Percentiles rank a stretch among this genome's conserved stretches.
Evolutionary conservation across 2,113 vertebrate genomes (phyloP).

Genomic region (Salminus brasiliensis): DNA sequence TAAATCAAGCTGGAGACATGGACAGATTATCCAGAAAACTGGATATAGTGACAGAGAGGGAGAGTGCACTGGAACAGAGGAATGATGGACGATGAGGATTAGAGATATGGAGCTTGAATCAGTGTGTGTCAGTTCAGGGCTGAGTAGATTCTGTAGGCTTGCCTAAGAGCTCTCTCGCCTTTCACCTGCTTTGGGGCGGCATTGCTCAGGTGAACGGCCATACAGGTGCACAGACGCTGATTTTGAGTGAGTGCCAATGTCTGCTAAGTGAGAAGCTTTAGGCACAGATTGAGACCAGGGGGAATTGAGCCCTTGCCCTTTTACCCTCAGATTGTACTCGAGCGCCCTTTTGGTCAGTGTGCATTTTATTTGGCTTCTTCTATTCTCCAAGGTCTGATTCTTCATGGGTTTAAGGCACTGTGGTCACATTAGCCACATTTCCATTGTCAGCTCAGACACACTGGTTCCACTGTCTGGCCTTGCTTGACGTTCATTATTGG

Average conservation of each 20-base stretch:
- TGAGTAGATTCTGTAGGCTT: neutral
- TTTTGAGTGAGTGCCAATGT: neutral
- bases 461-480: neutral
- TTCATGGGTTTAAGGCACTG: neutral
- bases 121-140: neutral
- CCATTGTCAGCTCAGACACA: neutral
- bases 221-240: no score
- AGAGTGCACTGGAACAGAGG: neutral
- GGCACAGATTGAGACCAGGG: no score
- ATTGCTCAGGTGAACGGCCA: neutral
- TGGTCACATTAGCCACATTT: neutral
- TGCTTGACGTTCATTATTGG: neutral
- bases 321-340: no score
- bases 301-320: no score
- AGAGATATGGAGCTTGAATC: neutral
- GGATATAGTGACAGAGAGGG: conserved; percentile 7
- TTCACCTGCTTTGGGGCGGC: neutral
- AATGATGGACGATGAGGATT: neutral
- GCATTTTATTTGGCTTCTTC: no score
- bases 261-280: neutral
- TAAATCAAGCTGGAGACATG: conserved; percentile 48
- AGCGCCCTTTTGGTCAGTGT: no score
- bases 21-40: conserved; percentile 19
- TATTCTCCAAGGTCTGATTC: no score
- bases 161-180: neutral